These are phyloP conservation scores for Sparidentex hasta DNA, from an alignment of 2,797 vertebrate genomes.

Conservation along the genomic window DNA sequence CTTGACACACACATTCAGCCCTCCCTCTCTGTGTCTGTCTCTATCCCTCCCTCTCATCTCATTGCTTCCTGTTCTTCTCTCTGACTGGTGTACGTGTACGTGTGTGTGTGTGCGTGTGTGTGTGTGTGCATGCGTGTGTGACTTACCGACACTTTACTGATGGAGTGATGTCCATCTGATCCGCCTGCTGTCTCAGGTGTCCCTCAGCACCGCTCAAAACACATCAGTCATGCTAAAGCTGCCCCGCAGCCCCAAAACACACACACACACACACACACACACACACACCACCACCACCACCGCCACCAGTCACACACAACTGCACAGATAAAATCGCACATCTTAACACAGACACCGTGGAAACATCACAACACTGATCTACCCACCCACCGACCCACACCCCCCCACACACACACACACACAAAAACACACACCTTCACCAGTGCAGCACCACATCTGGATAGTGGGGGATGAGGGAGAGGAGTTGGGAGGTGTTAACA, in stretches of 20 bases:
- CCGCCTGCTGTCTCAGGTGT: conserved; percentile 78
- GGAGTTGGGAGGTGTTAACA: conserved; percentile 60
- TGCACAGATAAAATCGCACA: conserved; percentile 76
- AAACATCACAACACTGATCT: conserved; percentile 63
- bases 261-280: conserved; percentile 53
- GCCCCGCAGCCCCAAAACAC: conserved; percentile 87
- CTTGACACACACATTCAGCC: conserved; percentile 66
- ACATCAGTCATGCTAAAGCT: conserved; percentile 85
- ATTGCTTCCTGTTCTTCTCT: conserved; percentile 44
- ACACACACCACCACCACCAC: conserved; percentile 70
- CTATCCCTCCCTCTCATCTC: conserved; percentile 32
- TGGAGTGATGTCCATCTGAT: conserved; percentile 77
- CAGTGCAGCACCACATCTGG: conserved; percentile 41
- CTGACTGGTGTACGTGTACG: conserved; percentile 35
- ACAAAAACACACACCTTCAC: conserved; percentile 29
- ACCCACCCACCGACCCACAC: conserved; percentile 24
- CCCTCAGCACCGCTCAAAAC: conserved; percentile 80
- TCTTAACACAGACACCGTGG: conserved; percentile 63
- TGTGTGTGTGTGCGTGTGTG: conserved; percentile 31
- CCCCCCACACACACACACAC: conserved; percentile 9
- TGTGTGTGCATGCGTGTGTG: conserved; percentile 22
- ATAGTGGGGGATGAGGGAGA: conserved; percentile 22
- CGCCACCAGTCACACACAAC: conserved; percentile 67
- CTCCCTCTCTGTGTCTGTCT: conserved; percentile 8
- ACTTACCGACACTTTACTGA: conserved; percentile 66